A percentile compares a stretch with the other conserved stretches of the same genome.
These are phyloP conservation scores for Lordiphosa andalusiaca DNA, from an alignment of 2,888 invertebrate genomes.

Conservation along the genomic window DNA sequence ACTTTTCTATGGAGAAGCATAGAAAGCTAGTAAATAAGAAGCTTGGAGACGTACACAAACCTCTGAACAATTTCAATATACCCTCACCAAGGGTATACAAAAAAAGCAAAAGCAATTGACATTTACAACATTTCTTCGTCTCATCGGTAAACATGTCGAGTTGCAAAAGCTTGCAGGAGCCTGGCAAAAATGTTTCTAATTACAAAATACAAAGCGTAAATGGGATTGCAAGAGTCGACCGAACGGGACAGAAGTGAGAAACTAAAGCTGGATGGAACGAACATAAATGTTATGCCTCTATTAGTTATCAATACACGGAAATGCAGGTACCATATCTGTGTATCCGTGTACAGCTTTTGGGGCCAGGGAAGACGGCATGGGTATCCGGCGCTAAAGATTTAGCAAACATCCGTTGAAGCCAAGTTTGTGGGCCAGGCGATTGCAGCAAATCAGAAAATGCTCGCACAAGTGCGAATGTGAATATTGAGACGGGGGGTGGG, in stretches of 20 bases:
- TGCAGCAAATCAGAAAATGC: slow-evolving; percentile 73
- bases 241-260: slow-evolving; percentile 34
- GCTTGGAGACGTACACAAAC: too few relatives aligned
- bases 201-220: slow-evolving; percentile 19
- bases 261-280: slow-evolving; percentile 50
- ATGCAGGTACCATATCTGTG: slow-evolving; percentile 19
- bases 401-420: slow-evolving; percentile 63
- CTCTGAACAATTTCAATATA: too few relatives aligned
- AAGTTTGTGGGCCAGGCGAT: slow-evolving; percentile 58
- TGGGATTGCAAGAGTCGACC: neutral
- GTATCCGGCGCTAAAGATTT: slow-evolving; percentile 69
- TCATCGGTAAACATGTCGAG: too few relatives aligned
- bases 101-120: slow-evolving; percentile 53
- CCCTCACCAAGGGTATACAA: too few relatives aligned
- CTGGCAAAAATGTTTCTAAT: slow-evolving; percentile 62
- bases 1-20: too few relatives aligned
- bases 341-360: slow-evolving; percentile 25
- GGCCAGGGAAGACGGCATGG: slow-evolving; percentile 44
- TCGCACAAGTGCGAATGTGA: slow-evolving; percentile 75
- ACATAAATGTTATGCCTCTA: slow-evolving; percentile 73
- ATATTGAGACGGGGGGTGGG: slow-evolving; percentile 56
- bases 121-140: slow-evolving; percentile 24
- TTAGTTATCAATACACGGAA: slow-evolving; percentile 63
- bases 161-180: neutral
- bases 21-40: too few relatives aligned